phyloP scores from a whole-genome alignment of 2,113 vertebrate genomes.

The Mirza zaza region DNA sequence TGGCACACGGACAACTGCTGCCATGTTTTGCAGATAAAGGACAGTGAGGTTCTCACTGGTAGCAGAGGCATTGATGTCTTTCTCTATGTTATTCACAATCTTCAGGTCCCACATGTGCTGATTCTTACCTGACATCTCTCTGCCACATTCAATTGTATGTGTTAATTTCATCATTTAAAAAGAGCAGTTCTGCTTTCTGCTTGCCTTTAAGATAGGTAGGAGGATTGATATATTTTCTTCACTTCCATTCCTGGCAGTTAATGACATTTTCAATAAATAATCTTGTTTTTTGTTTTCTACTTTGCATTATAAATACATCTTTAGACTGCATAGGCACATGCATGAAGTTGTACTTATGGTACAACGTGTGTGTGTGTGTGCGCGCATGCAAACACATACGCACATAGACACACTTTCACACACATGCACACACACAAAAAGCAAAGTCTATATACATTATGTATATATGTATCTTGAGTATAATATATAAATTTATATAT shows the following conservation, averaged over 20 bases:
- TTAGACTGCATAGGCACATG: not conserved
- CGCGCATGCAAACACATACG: not conserved
- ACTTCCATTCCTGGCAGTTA: constrained; percentile 50
- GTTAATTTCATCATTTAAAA: constrained; percentile 75
- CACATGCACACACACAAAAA: not conserved
- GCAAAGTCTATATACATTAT: not conserved
- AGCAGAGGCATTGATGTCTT: constrained; percentile 55
- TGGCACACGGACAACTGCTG: constrained; percentile 33
- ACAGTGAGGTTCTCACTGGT: constrained; percentile 54
- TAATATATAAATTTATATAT: not conserved
- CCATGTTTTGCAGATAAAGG: constrained; percentile 52
- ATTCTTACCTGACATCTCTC: constrained; percentile 59
- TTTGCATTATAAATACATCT: constrained; percentile 43
- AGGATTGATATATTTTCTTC: constrained; percentile 62
- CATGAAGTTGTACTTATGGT: not conserved
- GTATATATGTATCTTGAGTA: not conserved
- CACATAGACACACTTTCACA: not conserved
- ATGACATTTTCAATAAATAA: constrained; percentile 68
- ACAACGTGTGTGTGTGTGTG: not conserved
- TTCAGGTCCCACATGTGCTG: constrained; percentile 14
- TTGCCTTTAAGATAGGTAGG: constrained; percentile 45
- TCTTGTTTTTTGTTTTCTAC: constrained; percentile 10
- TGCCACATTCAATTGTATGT: constrained; percentile 67
- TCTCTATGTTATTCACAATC: constrained; percentile 62
- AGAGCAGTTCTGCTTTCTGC: constrained; percentile 59